These are phyloP conservation scores for Caenorhabditis afra DNA, from an alignment of 2,888 invertebrate genomes.

Conservation along the genomic window DNA sequence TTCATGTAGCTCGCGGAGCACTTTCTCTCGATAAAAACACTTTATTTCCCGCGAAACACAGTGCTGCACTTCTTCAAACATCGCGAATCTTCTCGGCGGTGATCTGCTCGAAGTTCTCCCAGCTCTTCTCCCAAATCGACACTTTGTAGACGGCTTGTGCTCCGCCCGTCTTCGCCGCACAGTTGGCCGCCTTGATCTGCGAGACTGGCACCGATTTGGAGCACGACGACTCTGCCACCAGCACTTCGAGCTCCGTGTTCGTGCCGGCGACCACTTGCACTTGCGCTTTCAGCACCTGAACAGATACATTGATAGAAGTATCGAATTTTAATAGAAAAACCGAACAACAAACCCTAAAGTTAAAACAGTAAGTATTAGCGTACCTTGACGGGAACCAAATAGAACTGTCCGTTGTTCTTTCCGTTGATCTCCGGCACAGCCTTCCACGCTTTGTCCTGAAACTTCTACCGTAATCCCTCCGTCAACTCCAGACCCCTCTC, in stretches of 20 bases:
- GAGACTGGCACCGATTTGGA: slow-evolving; percentile 42
- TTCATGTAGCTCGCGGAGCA: no score
- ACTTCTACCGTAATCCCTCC: not conserved
- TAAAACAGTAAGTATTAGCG: no score
- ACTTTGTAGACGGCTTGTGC: slow-evolving; percentile 66
- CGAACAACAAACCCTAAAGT: no score
- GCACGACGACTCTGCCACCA: slow-evolving; percentile 65
- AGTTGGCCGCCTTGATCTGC: slow-evolving; percentile 52
- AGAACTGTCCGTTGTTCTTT: slow-evolving; percentile 51
- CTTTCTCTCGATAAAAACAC: no score
- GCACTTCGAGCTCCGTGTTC: slow-evolving; percentile 62
- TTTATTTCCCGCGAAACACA: no score
- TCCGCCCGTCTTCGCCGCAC: slow-evolving; percentile 56
- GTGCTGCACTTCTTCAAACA: slow-evolving; percentile 12
- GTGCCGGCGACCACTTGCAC: slow-evolving; percentile 68
- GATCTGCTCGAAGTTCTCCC: slow-evolving; percentile 68
- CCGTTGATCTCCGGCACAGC: slow-evolving; percentile 57
- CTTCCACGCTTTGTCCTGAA: slow-evolving; percentile 61
- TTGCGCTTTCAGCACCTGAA: slow-evolving; percentile 67
- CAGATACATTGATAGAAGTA: not conserved
- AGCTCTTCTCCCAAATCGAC: slow-evolving; percentile 66
- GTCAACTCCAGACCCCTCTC: slow-evolving; percentile 52
- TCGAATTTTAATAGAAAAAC: not conserved
- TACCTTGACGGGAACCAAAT: slow-evolving; percentile 51
- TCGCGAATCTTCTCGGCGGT: slow-evolving; percentile 62